Conservation (phyloP, 2,113 vertebrate genomes). For the Bos javanicus region DNA sequence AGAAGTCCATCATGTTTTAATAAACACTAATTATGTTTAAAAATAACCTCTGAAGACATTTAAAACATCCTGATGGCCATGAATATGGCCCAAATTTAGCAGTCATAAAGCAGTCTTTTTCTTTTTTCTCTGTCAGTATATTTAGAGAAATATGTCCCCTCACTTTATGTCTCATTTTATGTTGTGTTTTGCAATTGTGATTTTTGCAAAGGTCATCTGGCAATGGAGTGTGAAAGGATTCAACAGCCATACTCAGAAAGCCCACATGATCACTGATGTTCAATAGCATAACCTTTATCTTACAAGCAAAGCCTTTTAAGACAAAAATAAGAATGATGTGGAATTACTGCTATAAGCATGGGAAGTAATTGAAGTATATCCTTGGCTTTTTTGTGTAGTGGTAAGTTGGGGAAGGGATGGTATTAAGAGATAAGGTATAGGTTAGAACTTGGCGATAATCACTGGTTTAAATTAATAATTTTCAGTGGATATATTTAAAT, state of each 20-base stretch:
- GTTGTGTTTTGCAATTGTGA: background rate
- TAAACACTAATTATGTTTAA: background rate
- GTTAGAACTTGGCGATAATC: background rate
- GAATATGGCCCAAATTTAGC: background rate
- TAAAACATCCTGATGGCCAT: background rate
- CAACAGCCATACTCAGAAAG: background rate
- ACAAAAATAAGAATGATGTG: background rate
- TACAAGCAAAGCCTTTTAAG: background rate
- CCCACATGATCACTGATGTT: background rate
- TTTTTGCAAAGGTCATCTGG: background rate
- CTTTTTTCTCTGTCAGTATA: background rate
- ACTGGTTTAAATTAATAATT: background rate
- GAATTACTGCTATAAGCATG: background rate
- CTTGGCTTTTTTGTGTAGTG: background rate
- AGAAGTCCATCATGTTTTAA: background rate
- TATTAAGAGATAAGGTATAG: background rate
- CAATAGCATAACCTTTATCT: conserved; percentile 26
- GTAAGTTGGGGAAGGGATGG: background rate
- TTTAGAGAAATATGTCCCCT: background rate
- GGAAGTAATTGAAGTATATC: background rate
- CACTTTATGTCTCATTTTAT: background rate
- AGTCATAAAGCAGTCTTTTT: background rate
- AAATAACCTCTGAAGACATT: background rate
- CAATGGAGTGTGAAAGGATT: background rate
- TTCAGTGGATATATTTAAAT: background rate